phyloP scores from a whole-genome alignment of 1,140 invertebrate genomes.

The Berghia stephanieae region DNA sequence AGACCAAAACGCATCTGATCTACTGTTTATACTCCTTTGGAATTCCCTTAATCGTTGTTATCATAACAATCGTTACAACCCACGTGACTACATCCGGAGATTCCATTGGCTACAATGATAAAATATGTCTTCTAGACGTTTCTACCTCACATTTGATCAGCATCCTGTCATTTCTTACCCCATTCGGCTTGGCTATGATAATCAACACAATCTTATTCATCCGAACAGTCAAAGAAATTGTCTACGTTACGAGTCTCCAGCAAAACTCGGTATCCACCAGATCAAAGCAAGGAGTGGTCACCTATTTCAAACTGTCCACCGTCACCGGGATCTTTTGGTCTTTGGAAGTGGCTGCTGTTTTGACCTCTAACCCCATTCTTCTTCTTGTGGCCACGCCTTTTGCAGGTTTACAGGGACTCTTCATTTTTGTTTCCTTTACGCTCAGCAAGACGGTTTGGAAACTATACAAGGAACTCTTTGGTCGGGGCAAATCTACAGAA shows the following conservation, averaged over 20 bases:
- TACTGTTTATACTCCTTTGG: neutral
- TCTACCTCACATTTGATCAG: neutral
- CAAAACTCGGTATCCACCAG: neutral
- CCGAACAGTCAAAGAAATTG: conserved; percentile 16
- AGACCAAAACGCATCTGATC: neutral
- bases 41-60: neutral
- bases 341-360: conserved; percentile 11
- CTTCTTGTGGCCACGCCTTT: neutral
- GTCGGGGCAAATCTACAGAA: too few relatives aligned
- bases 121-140: conserved; percentile 16
- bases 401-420: neutral
- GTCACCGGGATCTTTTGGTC: conserved; percentile 14
- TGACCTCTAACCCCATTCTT: neutral
- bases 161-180: conserved; percentile 10
- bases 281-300: conserved; percentile 7
- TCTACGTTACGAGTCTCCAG: conserved; percentile 1
- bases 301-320: conserved; percentile 31
- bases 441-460: neutral
- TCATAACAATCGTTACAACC: neutral
- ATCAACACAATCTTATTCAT: conserved; percentile 17
- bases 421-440: neutral
- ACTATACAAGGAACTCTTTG: neutral
- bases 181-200: conserved; percentile 10
- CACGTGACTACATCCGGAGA: neutral
- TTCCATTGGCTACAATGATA: conserved; percentile 9